Evolutionary conservation across 2,888 invertebrate species (phyloP).

Genomic region (Drosophila sordidula): DNA sequence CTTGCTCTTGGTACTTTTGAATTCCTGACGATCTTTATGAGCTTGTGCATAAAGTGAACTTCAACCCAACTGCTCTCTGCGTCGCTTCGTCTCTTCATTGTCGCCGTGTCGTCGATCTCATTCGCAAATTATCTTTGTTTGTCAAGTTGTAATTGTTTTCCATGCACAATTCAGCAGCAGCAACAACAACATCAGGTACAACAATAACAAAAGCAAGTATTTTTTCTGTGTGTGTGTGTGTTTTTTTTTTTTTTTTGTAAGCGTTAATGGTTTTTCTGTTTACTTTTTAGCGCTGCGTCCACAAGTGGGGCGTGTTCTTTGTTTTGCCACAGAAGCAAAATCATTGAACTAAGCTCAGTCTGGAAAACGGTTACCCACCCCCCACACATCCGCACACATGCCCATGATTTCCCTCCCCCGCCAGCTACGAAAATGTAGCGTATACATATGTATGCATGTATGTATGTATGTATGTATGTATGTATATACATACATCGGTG

Average conservation of each 20-base stretch:
- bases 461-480: too few species aligned
- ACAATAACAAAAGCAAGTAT: slow-evolving; percentile 27
- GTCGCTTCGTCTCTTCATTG: slow-evolving; percentile 10
- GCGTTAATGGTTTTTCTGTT: slow-evolving; percentile 73
- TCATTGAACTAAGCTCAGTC: slow-evolving; percentile 61
- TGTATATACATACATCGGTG: too few species aligned
- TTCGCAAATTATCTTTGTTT: slow-evolving; percentile 78
- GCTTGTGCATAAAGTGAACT: slow-evolving; percentile 4
- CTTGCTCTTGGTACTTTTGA: not conserved
- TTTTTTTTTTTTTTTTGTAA: slow-evolving; percentile 40
- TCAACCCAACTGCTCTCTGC: not conserved
- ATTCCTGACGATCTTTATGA: slow-evolving; percentile 12
- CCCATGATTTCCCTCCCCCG: too few species aligned
- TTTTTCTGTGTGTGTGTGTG: too few species aligned
- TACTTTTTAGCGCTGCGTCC: slow-evolving; percentile 49
- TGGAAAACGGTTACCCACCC: slow-evolving; percentile 19
- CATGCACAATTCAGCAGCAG: slow-evolving; percentile 50
- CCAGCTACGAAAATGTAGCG: too few species aligned
- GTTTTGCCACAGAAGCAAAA: slow-evolving; percentile 66
- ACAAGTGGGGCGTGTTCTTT: slow-evolving; percentile 65
- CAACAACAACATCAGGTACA: slow-evolving; percentile 25
- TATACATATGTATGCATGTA: too few species aligned
- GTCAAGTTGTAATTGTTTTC: slow-evolving; percentile 76
- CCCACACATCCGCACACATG: not conserved
- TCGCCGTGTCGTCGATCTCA: slow-evolving; percentile 65